Evolutionary conservation across 1,140 invertebrate genomes (phyloP).

Genomic region (Scaptomyza pallida): DNA sequence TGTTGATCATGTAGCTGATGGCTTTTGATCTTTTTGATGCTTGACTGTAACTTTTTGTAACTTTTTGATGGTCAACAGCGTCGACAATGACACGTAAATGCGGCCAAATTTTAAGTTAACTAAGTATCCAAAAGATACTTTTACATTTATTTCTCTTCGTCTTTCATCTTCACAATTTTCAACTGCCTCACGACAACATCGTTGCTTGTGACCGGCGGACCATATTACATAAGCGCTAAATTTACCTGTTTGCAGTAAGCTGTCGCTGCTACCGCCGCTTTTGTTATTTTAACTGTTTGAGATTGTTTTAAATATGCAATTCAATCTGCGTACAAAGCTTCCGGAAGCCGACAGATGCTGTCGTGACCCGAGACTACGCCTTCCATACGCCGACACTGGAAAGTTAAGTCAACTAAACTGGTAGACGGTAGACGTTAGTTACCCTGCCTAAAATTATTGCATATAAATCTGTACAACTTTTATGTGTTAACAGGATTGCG

Average conservation of each 20-base stretch:
- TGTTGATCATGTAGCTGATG: neutral
- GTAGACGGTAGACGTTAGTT: slow-evolving; percentile 1
- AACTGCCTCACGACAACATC: slow-evolving; percentile 37
- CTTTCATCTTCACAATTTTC: slow-evolving; percentile 32
- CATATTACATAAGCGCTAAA: slow-evolving; percentile 75
- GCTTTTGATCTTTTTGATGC: slow-evolving; percentile 19
- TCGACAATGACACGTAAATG: neutral
- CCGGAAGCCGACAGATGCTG: slow-evolving; percentile 31
- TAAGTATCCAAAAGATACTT: slow-evolving; percentile 18
- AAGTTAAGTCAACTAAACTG: slow-evolving; percentile 7
- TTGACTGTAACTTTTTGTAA: neutral
- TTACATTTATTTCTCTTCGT: slow-evolving; percentile 11
- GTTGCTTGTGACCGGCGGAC: slow-evolving; percentile 22
- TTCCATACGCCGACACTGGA: neutral
- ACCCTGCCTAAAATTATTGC: slow-evolving; percentile 9
- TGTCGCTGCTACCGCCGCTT: slow-evolving; percentile 40
- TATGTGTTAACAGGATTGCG: slow-evolving; percentile 30
- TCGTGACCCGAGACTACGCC: slow-evolving; percentile 22
- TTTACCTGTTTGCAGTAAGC: slow-evolving; percentile 75
- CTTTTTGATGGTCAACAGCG: neutral
- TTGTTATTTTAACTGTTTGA: slow-evolving; percentile 70
- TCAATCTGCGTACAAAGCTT: slow-evolving; percentile 36
- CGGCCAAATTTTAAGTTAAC: slow-evolving; percentile 7
- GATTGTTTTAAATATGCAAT: slow-evolving; percentile 71
- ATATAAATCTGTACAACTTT: slow-evolving; percentile 5